Evolutionary conservation across 2,113 vertebrate species (phyloP).

Genomic region (Charadrius vociferus): DNA sequence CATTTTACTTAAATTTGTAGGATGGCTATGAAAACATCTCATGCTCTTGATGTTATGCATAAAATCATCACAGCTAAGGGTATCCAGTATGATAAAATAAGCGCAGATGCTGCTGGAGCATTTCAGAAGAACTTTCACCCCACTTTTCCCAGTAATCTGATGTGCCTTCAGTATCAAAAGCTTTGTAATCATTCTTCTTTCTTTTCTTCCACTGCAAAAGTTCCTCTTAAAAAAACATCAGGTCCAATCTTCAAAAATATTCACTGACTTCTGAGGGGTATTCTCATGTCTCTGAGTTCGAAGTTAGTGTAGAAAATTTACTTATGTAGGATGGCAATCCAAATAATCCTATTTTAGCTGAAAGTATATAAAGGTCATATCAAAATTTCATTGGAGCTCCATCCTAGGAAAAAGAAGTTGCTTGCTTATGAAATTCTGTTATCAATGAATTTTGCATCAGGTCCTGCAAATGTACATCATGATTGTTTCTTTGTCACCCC

Average conservation of each 20-base stretch:
- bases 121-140: neutral
- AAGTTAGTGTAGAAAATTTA: conserved; percentile 31
- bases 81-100: neutral
- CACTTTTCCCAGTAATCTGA: neutral
- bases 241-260: conserved; percentile 2
- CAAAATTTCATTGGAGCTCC: conserved; percentile 27
- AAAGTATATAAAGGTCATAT: conserved; percentile 8
- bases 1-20: neutral
- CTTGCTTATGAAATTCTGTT: conserved; percentile 29
- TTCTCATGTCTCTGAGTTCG: neutral
- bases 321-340: neutral
- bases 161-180: neutral
- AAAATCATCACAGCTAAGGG: neutral
- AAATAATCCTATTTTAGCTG: conserved; percentile 42
- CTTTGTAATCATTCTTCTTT: neutral
- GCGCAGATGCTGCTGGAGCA: neutral
- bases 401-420: conserved; percentile 4
- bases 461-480: neutral
- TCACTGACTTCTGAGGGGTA: neutral
- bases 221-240: neutral
- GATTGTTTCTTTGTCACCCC: neutral
- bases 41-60: neutral
- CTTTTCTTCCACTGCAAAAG: neutral
- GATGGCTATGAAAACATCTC: neutral
- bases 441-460: conserved; percentile 31